Conservation (phyloP, 2,888 invertebrate genomes). For the Rotaria sp. region DNA sequence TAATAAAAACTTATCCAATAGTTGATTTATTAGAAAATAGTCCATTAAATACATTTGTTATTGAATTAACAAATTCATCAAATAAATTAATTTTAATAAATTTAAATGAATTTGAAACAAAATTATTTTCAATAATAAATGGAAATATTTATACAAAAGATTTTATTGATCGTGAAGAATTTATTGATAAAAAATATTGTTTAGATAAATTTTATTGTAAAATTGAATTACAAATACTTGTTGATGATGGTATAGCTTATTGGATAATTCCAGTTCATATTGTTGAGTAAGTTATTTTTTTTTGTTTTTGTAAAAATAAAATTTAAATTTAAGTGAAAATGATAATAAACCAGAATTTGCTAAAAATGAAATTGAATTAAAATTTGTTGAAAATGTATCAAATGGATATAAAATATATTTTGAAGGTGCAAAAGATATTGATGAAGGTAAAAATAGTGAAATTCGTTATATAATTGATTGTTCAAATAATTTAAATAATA, state of each 20-base stretch:
- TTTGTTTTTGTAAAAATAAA: not conserved
- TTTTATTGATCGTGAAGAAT: slow-evolving; percentile 13
- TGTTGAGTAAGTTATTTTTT: not conserved
- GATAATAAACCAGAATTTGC: slow-evolving; percentile 6
- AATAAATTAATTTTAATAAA: slow-evolving; percentile 6
- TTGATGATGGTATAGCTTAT: not conserved
- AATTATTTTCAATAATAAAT: not conserved
- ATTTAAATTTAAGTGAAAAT: not conserved
- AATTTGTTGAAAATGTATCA: not conserved
- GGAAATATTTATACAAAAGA: not conserved
- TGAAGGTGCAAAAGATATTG: not conserved
- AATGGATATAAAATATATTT: slow-evolving; percentile 16
- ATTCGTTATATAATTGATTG: slow-evolving; percentile 13
- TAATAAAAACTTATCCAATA: not conserved
- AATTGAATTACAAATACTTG: not conserved
- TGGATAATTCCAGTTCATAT: slow-evolving; percentile 22
- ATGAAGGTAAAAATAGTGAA: slow-evolving; percentile 1
- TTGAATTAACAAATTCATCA: not conserved
- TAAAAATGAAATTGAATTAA: slow-evolving; percentile 5
- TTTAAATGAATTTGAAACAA: not conserved
- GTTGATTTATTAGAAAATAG: not conserved
- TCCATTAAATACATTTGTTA: not conserved
- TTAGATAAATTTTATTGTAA: not conserved
- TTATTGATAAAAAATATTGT: not conserved
- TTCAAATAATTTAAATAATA: not conserved